Percentiles rank a stretch among this genome's conserved stretches.
phyloP scores from a whole-genome alignment of 2,888 invertebrate species.

The Ditylenchus weischeri region DNA sequence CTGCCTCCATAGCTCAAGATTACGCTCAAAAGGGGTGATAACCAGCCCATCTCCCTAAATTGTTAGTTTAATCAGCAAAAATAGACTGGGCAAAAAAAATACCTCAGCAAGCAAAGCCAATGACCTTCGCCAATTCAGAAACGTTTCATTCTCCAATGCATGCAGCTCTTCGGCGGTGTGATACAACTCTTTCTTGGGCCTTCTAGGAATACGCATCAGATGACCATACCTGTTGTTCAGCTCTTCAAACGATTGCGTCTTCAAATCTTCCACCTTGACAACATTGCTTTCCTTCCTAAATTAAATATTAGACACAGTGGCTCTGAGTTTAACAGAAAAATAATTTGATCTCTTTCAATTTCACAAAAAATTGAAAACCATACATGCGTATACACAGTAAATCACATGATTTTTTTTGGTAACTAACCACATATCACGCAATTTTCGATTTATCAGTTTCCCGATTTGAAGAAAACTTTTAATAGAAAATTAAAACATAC shows the following conservation, averaged over 20 bases:
- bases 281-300: conserved; percentile 43
- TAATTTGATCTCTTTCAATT: too few species aligned
- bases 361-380: too few species aligned
- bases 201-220: conserved; percentile 77
- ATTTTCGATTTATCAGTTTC: too few species aligned
- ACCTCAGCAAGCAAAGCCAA: conserved; percentile 67
- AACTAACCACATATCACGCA: too few species aligned
- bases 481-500: conserved; percentile 27
- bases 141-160: conserved; percentile 75
- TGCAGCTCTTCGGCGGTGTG: conserved; percentile 79
- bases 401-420: too few species aligned
- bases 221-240: conserved; percentile 62
- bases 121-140: conserved; percentile 83
- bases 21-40: conserved; percentile 93
- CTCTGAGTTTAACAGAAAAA: too few species aligned
- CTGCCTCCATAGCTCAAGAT: conserved; percentile 95
- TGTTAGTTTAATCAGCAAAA: conserved; percentile 50
- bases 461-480: background rate
- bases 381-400: too few species aligned
- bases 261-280: conserved; percentile 42
- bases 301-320: background rate
- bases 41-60: conserved; percentile 63
- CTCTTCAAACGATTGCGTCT: conserved; percentile 42
- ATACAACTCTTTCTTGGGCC: conserved; percentile 76
- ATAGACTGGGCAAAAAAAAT: conserved; percentile 6